These are phyloP conservation scores for Drosophila jambulina DNA, from an alignment of 1,140 invertebrate species.

Conservation along the genomic window DNA sequence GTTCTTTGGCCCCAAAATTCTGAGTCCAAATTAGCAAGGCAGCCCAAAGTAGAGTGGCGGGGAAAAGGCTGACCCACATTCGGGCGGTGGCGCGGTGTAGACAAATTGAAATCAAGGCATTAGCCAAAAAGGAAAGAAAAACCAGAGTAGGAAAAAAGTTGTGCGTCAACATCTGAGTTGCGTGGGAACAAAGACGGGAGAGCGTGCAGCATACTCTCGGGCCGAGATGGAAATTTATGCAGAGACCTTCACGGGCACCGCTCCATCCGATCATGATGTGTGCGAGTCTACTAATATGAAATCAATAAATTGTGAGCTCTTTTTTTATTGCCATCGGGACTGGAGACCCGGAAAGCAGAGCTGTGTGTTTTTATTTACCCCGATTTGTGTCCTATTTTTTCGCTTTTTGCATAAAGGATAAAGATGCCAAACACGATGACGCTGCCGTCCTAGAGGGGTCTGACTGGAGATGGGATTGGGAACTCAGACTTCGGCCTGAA, in stretches of 20 bases:
- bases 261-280: constrained; percentile 29
- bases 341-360: constrained; percentile 17
- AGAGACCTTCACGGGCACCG: constrained; percentile 37
- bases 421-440: constrained; percentile 60
- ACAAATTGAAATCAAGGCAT: constrained; percentile 77
- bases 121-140: constrained; percentile 39
- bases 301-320: constrained; percentile 76
- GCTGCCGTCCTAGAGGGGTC: constrained; percentile 28
- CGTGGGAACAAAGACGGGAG: constrained; percentile 23
- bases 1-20: constrained; percentile 44
- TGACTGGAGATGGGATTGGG: constrained; percentile 12
- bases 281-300: constrained; percentile 69
- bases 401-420: constrained; percentile 75
- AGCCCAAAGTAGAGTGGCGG: not conserved
- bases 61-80: constrained; percentile 46
- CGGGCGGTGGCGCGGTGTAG: constrained; percentile 23
- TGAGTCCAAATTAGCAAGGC: constrained; percentile 44
- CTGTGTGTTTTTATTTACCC: constrained; percentile 68
- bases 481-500: not conserved
- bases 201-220: constrained; percentile 69
- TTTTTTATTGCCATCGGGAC: constrained; percentile 61
- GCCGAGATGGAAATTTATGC: constrained; percentile 64
- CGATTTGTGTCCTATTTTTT: constrained; percentile 63
- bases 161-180: constrained; percentile 28
- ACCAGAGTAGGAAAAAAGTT: constrained; percentile 18